Conservation (phyloP, 2,113 vertebrate species). For the Ailurus styani region DNA sequence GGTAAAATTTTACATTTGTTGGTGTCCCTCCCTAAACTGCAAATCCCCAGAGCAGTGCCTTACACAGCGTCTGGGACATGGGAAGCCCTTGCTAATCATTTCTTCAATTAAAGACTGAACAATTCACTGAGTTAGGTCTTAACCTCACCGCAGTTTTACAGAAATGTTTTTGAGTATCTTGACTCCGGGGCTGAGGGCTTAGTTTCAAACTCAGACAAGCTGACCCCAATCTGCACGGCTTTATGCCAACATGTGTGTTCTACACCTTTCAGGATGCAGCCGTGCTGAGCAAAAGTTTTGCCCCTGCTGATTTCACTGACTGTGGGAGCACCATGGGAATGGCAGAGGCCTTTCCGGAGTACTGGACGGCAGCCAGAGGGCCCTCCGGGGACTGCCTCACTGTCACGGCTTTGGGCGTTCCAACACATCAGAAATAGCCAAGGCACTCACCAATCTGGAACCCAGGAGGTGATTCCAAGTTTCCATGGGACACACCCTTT, state of each 20-base stretch:
- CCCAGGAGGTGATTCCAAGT: background rate
- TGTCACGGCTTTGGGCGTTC: too few relatives aligned
- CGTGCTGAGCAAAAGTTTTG: background rate
- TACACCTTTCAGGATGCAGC: background rate
- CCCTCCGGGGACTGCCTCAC: background rate
- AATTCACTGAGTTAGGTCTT: background rate
- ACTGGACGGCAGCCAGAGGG: background rate
- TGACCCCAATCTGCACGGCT: background rate
- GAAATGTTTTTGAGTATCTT: background rate
- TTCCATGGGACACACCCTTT: background rate
- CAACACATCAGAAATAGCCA: background rate
- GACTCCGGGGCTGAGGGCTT: background rate
- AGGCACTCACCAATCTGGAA: background rate
- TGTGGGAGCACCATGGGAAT: background rate
- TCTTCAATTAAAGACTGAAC: background rate
- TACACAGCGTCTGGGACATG: background rate
- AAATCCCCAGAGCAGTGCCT: background rate
- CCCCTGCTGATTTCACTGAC: background rate
- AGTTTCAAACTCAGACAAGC: background rate
- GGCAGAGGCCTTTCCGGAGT: background rate
- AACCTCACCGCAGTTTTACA: background rate
- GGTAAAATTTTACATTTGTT: background rate
- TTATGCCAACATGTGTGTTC: too few relatives aligned
- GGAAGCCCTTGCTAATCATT: background rate
- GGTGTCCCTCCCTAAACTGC: background rate